Evolutionary conservation across 2,888 invertebrate species (phyloP).

Genomic region (Calameuta pallipes): DNA sequence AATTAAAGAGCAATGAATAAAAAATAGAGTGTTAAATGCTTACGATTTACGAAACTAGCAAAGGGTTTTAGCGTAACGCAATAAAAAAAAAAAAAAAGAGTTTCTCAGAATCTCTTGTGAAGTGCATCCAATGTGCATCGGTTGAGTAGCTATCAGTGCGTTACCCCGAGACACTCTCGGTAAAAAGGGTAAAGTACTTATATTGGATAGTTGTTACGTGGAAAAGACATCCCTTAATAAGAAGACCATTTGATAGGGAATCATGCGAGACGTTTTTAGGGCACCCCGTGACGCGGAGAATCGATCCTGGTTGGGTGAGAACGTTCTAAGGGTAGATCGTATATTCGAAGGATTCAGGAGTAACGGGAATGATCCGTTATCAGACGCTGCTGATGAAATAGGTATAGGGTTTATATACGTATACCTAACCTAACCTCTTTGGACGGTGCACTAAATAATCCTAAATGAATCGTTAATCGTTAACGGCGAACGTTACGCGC

Average conservation of each 20-base stretch:
- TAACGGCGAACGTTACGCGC: conserved; percentile 54
- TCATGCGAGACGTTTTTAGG: neutral
- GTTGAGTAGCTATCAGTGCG: neutral
- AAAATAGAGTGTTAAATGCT: conserved; percentile 44
- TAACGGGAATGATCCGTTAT: neutral
- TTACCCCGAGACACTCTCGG: neutral
- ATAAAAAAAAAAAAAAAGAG: neutral
- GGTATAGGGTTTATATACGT: neutral
- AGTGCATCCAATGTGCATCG: neutral
- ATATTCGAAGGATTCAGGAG: neutral
- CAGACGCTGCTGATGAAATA: neutral
- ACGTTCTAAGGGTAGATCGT: neutral
- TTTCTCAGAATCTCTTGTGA: neutral
- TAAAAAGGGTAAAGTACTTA: neutral
- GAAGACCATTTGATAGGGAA: neutral
- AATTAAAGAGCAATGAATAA: neutral
- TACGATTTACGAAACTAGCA: conserved; percentile 44
- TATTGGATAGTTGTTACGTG: neutral
- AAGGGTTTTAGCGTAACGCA: conserved; percentile 40
- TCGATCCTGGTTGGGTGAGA: neutral
- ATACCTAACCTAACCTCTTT: conserved; percentile 1
- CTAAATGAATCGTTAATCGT: conserved; percentile 66
- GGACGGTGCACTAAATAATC: conserved; percentile 51
- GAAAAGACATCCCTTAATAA: neutral
- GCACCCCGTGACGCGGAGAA: neutral